Conservation (phyloP, 2,888 invertebrate genomes). For the Chrysolina haemoptera region DNA sequence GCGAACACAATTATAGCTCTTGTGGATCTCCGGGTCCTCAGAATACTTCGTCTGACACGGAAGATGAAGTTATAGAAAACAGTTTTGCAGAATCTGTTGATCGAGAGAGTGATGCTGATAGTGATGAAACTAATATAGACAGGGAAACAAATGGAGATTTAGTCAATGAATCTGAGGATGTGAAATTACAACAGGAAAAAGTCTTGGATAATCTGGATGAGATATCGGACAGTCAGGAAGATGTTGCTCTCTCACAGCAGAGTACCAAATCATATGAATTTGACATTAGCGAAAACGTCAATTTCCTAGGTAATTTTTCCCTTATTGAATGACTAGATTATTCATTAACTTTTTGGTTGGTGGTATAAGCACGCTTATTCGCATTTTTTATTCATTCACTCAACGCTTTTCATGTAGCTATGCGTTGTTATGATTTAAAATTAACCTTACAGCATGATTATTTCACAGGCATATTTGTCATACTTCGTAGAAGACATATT, state of each 20-base stretch:
- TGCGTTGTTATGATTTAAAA: background rate
- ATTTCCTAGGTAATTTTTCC: slow-evolving; percentile 36
- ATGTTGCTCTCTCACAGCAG: slow-evolving; percentile 22
- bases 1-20: slow-evolving; percentile 35
- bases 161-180: slow-evolving; percentile 17
- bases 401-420: background rate
- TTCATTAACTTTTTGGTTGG: background rate
- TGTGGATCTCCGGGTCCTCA: slow-evolving; percentile 1
- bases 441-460: background rate
- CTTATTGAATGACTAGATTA: slow-evolving; percentile 21
- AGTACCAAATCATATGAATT: slow-evolving; percentile 42
- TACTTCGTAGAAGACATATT: too few relatives aligned
- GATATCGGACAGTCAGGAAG: slow-evolving; percentile 26
- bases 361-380: slow-evolving; percentile 1
- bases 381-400: background rate
- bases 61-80: background rate
- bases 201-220: background rate
- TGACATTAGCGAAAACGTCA: slow-evolving; percentile 30
- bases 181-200: background rate
- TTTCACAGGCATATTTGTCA: background rate
- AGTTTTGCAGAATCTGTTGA: background rate
- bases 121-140: slow-evolving; percentile 38
- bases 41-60: background rate
- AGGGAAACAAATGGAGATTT: slow-evolving; percentile 2
- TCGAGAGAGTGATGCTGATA: slow-evolving; percentile 14